Evolutionary conservation across 2,797 vertebrate species (phyloP), one percentile per base, ranked within the genome.

Genomic region (Anabacerthia variegaticeps): DNA sequence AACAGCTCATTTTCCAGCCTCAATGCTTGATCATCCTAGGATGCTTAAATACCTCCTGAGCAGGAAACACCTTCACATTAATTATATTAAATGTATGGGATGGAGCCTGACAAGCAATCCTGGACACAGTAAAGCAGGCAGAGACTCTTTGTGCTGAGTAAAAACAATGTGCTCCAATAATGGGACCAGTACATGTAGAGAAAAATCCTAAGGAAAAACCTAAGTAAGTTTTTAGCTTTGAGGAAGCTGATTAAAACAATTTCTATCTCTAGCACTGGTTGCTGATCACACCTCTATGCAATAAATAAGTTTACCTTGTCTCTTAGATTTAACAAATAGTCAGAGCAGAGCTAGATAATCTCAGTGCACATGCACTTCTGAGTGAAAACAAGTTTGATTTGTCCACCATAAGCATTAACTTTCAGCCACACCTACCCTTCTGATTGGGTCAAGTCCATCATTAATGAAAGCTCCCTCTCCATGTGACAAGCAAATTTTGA

Each of bases 11-110:
- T 75, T 88, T 92, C 80, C 74, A 88, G 72, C 65, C 49, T 90
- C 63, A 87, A 28, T 73, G 75, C 26, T 32, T 85, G 62, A 82
- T 96, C 91, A 90, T 89, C 63, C 85, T 51, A 85, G 67, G 67
- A 74, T 92, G 72, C 77, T 71, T 82, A 85, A 93, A 85, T 58
- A 92, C 56, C 85, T 87, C 65, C 83, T 13, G 26, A 95, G 81
- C 72, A 91, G 93, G 80, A 95, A 95, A 96, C 85, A 95, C 77
- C 88, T 92, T 87, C 83, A 79, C 63, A 49, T 87, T 95, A 95
- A 95, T 96, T 90, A 95, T 10, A 80, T 75, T 95, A 82, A 93
- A 89, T 69, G 82, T 87, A 68, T 95, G 77, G 36, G 86, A 91
- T 41, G 61, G 54, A 95, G 85, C 32, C 85, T 85, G 80, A 46